phyloP scores from a whole-genome alignment of 2,113 vertebrate species.

The Ailuropoda melanoleuca region DNA sequence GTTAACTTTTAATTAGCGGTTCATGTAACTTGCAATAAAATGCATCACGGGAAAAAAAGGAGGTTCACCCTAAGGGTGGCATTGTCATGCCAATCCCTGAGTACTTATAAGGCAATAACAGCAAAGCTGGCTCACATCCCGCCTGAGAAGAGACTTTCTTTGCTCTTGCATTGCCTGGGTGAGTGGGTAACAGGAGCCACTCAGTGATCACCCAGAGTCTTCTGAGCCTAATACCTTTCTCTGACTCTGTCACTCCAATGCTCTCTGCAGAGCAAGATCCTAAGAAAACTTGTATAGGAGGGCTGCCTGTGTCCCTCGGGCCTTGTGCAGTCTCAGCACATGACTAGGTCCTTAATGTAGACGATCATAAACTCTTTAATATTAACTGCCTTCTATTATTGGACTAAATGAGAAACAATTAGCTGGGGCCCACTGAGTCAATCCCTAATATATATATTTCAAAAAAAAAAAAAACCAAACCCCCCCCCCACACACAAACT shows the following conservation, averaged over 20 bases:
- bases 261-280: neutral
- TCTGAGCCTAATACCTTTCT: neutral
- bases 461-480: neutral
- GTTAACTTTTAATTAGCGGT: neutral
- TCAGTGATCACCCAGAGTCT: neutral
- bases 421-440: neutral
- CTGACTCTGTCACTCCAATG: no score
- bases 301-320: neutral
- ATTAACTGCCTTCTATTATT: neutral
- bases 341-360: neutral
- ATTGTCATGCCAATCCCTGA: rapidly evolving
- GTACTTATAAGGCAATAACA: neutral
- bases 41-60: neutral
- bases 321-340: neutral
- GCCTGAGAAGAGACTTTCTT: neutral
- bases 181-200: neutral
- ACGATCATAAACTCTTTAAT: no score
- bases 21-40: neutral
- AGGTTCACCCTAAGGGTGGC: no score
- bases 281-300: neutral
- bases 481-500: neutral
- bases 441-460: neutral
- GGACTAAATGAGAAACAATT: neutral
- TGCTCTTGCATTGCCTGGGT: neutral
- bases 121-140: neutral